A percentile compares a stretch with the other conserved stretches of the same genome.
phyloP scores from a whole-genome alignment of 2,113 vertebrate genomes.

The Girardinichthys multiradiatus region DNA sequence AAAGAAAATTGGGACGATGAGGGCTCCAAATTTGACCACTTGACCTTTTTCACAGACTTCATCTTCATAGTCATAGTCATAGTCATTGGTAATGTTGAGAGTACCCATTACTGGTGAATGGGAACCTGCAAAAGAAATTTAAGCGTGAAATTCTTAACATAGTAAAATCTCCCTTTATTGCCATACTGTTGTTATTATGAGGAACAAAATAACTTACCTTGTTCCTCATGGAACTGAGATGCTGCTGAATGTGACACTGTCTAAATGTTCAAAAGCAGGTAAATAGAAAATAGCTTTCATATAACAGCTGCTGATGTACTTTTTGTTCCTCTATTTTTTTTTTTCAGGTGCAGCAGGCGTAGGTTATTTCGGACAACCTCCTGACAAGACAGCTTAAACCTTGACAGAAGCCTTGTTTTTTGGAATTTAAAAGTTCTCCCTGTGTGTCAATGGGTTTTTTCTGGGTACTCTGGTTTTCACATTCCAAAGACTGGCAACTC shows the following conservation, averaged over 20 bases:
- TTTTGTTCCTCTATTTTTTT: background rate
- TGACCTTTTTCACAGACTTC: constrained; percentile 76
- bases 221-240: background rate
- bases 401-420: too few relatives aligned
- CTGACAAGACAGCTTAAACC: too few relatives aligned
- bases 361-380: background rate
- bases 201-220: constrained; percentile 27
- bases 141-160: background rate
- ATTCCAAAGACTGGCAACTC: too few relatives aligned
- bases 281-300: background rate
- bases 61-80: fast-evolving
- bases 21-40: constrained; percentile 65
- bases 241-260: background rate
- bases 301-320: background rate
- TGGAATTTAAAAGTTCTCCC: too few relatives aligned
- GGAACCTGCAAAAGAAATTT: background rate
- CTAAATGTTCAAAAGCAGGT: background rate
- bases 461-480: too few relatives aligned
- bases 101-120: constrained; percentile 29
- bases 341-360: background rate
- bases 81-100: background rate
- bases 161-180: background rate
- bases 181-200: background rate
- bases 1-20: constrained; percentile 79
- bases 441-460: too few relatives aligned